Percentiles rank a stretch among this genome's conserved stretches.
Evolutionary conservation across 2,113 vertebrate species (phyloP).

Genomic region (Chascanopsetta lugubris): DNA sequence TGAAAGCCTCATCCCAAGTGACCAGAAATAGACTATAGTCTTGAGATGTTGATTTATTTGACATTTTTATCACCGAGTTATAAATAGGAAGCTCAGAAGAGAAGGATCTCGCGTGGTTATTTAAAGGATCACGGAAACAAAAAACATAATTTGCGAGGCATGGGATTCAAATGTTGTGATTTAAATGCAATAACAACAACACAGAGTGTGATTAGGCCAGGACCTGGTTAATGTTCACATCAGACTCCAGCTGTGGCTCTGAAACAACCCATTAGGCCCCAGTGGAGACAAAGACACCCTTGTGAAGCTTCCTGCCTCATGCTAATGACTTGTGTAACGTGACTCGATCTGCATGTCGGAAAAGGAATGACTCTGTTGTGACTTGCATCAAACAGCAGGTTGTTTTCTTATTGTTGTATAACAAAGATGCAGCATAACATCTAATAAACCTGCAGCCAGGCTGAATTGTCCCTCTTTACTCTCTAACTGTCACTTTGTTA

Average conservation of each 20-base stretch:
- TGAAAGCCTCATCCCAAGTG: no score
- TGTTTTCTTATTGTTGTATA: background rate
- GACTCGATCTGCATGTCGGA: background rate
- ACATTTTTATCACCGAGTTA: background rate
- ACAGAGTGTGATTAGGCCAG: constrained; percentile 14
- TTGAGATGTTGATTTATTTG: no score
- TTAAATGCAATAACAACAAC: background rate
- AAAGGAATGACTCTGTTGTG: background rate
- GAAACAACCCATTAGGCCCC: constrained; percentile 33
- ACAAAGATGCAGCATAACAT: no score
- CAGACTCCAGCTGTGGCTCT: constrained; percentile 25
- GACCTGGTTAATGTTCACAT: constrained; percentile 14
- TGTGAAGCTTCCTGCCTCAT: constrained; percentile 9
- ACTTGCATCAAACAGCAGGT: background rate
- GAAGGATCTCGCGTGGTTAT: background rate
- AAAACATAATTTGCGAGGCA: background rate
- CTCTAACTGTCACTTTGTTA: background rate
- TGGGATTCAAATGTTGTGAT: background rate
- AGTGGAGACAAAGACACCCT: constrained; percentile 6
- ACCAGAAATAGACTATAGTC: no score
- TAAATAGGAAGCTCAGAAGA: background rate
- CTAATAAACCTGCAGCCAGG: no score
- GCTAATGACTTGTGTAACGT: background rate
- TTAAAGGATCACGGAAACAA: background rate
- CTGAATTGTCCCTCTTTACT: background rate